phyloP scores from a whole-genome alignment of 2,888 invertebrate species.

The Eledone cirrhosa region DNA sequence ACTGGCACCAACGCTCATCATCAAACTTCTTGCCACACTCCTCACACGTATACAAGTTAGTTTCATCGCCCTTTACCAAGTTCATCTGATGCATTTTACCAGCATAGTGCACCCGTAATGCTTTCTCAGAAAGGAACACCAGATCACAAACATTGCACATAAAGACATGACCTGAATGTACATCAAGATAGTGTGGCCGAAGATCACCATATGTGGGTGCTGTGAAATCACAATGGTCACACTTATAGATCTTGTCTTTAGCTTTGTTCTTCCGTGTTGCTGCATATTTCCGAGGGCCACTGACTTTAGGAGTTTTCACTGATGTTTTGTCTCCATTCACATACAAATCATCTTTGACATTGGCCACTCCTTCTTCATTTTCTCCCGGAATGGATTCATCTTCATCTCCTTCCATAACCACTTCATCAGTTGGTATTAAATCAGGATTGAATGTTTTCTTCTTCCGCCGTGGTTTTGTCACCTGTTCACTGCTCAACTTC shows the following conservation, averaged over 20 bases:
- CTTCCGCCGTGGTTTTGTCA: slow-evolving; percentile 14
- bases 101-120: slow-evolving; percentile 50
- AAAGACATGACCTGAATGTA: slow-evolving; percentile 50
- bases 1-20: slow-evolving; percentile 51
- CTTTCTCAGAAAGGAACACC: slow-evolving; percentile 52
- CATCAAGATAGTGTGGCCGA: slow-evolving; percentile 53
- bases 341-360: slow-evolving; percentile 28
- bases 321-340: slow-evolving; percentile 30
- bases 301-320: slow-evolving; percentile 9
- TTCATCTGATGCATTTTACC: slow-evolving; percentile 54
- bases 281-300: background rate
- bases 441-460: slow-evolving; percentile 28
- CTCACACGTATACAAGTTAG: slow-evolving; percentile 46
- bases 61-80: slow-evolving; percentile 38
- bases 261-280: background rate
- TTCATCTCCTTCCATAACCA: slow-evolving; percentile 32
- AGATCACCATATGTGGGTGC: slow-evolving; percentile 50
- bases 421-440: slow-evolving; percentile 26
- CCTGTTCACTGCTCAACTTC: slow-evolving; percentile 26
- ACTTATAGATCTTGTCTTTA: slow-evolving; percentile 46
- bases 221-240: slow-evolving; percentile 57
- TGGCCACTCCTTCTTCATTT: slow-evolving; percentile 14
- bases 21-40: slow-evolving; percentile 56
- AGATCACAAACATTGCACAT: slow-evolving; percentile 56
- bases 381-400: slow-evolving; percentile 23